Conservation (phyloP, 2,888 invertebrate species). For the Drosophila fungiperda region DNA sequence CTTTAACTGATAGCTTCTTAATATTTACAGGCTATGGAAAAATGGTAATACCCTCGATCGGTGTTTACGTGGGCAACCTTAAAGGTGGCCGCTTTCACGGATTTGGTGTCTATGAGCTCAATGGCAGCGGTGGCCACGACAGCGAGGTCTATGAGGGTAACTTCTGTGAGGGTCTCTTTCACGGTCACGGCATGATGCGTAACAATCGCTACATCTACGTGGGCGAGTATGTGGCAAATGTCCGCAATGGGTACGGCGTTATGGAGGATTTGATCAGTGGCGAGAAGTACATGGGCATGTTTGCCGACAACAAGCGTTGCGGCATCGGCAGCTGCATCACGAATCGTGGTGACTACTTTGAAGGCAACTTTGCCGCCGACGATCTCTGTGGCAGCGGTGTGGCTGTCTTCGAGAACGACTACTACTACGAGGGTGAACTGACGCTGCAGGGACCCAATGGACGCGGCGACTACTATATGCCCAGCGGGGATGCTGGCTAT, state of each 20-base stretch:
- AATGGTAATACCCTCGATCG: conserved; percentile 85
- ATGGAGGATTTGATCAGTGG: conserved; percentile 94
- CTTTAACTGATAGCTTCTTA: background rate
- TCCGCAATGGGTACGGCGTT: conserved; percentile 94
- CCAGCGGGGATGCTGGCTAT: conserved; percentile 88
- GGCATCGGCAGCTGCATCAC: conserved; percentile 95
- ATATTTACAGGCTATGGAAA: conserved; percentile 80
- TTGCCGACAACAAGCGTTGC: conserved; percentile 93
- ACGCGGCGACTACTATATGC: conserved; percentile 92
- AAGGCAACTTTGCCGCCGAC: conserved; percentile 93
- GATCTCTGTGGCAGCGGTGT: conserved; percentile 93
- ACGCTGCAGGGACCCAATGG: conserved; percentile 92
- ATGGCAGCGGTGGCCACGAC: conserved; percentile 89
- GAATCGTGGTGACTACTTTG: conserved; percentile 95
- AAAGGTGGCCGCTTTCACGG: conserved; percentile 92
- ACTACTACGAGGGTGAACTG: conserved; percentile 95
- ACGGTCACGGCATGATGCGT: conserved; percentile 93
- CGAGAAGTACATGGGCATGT: conserved; percentile 95
- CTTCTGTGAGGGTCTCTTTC: conserved; percentile 92
- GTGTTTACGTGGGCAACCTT: conserved; percentile 90
- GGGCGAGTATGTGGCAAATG: conserved; percentile 94
- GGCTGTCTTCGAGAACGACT: conserved; percentile 94
- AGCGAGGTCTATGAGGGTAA: conserved; percentile 94
- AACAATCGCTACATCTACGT: conserved; percentile 94
- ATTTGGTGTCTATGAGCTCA: conserved; percentile 88